Base-by-base conservation (phyloP, 2,113 vertebrate genomes). In the Aphyosemion australe region DNA sequence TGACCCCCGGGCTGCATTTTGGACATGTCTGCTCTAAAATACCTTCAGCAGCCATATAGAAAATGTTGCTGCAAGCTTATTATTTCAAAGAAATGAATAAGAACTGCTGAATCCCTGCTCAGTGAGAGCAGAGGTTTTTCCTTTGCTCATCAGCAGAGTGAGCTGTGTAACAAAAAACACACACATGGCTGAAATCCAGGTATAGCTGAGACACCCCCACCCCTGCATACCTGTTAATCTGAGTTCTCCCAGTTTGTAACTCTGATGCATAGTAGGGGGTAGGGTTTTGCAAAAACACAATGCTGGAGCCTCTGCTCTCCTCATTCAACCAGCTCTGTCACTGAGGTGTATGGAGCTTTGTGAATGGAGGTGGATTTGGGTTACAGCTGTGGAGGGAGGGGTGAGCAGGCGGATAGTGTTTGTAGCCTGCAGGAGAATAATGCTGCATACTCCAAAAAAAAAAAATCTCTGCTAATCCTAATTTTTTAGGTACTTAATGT, bases 301-400 rank as follows among this genome's bases (percentile, higher is more conserved):
- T 83, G 80, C 78, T 15, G 3, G 78, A 70, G 58, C 46, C 60
- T 61, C 62, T 66, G 69, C 72, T 16, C 11, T 51, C 77, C 90
- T 92, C 89, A 87, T 90, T 87, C 88, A 90, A 92, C 92, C 56
- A 49, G 77, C 88, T 66, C 88, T 94, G 92, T 93, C 93, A 93
- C 80, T 62, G 68, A 53, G 69, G 87, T 87, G 77, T 85, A 76
- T 82, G 68, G 58, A 66, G 67, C 55, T 51, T 37, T 53, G 37
- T 91, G 88, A 90, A 89, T 88, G 79, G 82, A 65, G 34, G 21
- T 52, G 63, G 87, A 72, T 77, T 89, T 85, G 37, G 78, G 83
- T 93, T 91, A 88, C 90, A 80, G 76, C 49, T 56, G 31, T 20
- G 34, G 69, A 42, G 69, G 34, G 69, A 42, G 69, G 50, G 58